These are phyloP conservation scores for Caenorhabditis afra DNA, from an alignment of 2,888 invertebrate species.

Conservation along the genomic window DNA sequence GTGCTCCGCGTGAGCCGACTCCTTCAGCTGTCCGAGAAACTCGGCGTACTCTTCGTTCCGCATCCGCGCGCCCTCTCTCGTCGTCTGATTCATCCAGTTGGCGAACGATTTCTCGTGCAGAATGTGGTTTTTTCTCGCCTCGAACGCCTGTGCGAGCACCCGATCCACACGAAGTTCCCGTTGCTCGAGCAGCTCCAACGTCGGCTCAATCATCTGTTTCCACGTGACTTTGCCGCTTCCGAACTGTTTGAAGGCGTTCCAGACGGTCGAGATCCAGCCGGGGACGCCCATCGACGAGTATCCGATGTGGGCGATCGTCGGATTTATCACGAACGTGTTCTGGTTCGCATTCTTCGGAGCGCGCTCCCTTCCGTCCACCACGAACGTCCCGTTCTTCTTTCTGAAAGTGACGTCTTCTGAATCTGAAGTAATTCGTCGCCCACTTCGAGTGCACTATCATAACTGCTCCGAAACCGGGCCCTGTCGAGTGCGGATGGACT, in stretches of 20 bases:
- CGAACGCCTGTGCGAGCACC: conserved; percentile 40
- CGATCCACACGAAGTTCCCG: conserved; percentile 25
- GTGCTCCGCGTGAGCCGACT: conserved; percentile 49
- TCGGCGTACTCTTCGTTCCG: conserved; percentile 33
- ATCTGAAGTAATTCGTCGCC: neutral
- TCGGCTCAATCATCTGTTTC: conserved; percentile 58
- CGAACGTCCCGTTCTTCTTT: conserved; percentile 48
- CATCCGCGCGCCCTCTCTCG: conserved; percentile 16
- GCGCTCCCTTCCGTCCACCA: conserved; percentile 56
- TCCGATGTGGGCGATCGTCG: conserved; percentile 59
- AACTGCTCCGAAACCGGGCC: conserved; percentile 60
- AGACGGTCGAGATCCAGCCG: conserved; percentile 59
- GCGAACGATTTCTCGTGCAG: conserved; percentile 53
- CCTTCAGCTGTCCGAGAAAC: conserved; percentile 34
- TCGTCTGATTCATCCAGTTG: conserved; percentile 19
- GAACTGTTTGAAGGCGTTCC: conserved; percentile 57
- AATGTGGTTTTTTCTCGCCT: conserved; percentile 45
- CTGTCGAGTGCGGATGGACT: conserved; percentile 63
- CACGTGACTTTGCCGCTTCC: conserved; percentile 59
- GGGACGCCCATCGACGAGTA: conserved; percentile 65
- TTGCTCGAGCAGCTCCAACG: conserved; percentile 30
- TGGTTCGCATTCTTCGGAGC: conserved; percentile 59
- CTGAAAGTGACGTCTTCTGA: conserved; percentile 21
- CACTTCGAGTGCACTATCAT: conserved; percentile 58
- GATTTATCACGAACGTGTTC: conserved; percentile 61